phyloP scores from a whole-genome alignment of 2,888 invertebrate species.

The Melinaea menophilus region DNA sequence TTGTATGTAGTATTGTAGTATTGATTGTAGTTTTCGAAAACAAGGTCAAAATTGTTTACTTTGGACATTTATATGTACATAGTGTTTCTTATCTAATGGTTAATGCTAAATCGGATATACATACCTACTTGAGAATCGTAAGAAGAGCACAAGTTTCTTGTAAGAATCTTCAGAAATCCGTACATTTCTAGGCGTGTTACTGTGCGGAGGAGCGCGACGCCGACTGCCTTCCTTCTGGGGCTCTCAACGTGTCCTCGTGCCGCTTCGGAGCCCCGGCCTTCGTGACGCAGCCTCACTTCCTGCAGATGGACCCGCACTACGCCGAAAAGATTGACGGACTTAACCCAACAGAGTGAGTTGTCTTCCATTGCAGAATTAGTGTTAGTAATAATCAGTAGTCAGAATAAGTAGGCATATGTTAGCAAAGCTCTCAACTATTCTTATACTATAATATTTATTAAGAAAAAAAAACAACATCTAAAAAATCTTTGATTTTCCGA shows the following conservation, averaged over 20 bases:
- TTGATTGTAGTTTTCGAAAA: neutral
- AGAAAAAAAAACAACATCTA: no score
- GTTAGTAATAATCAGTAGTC: no score
- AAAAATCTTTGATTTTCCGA: no score
- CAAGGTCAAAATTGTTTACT: neutral
- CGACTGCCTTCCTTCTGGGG: conserved; percentile 77
- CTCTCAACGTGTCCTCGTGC: conserved; percentile 85
- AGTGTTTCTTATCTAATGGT: no score
- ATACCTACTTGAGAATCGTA: neutral
- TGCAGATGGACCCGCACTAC: conserved; percentile 83
- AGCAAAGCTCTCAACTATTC: no score
- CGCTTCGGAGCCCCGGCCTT: conserved; percentile 90
- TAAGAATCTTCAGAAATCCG: neutral
- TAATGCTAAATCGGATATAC: neutral
- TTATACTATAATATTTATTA: no score
- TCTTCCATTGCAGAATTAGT: no score
- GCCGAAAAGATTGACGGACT: conserved; percentile 81
- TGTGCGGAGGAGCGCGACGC: conserved; percentile 68
- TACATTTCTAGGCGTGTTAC: conserved; percentile 78
- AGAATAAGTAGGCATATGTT: no score
- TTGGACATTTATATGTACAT: no score
- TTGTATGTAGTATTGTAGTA: neutral
- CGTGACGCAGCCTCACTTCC: conserved; percentile 90
- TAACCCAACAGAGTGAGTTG: conserved; percentile 76
- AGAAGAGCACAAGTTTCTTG: neutral